phyloP scores from a whole-genome alignment of 2,113 vertebrate species.

The Pterocles gutturalis region DNA sequence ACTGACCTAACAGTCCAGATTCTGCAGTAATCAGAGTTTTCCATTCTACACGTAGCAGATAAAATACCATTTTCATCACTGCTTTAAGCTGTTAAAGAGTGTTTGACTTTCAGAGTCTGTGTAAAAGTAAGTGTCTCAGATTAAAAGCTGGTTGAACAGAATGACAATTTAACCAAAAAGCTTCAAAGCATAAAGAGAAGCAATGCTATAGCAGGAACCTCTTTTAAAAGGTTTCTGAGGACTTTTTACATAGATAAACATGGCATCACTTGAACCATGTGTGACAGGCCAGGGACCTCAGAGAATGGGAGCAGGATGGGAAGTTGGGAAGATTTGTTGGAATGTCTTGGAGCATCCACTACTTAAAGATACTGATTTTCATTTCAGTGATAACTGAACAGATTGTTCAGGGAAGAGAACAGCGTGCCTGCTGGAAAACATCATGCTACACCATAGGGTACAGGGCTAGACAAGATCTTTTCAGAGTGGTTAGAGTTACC shows the following conservation, averaged over 20 bases:
- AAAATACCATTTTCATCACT: neutral
- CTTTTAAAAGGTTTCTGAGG: neutral
- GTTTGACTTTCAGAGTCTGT: neutral
- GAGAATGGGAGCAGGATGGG: neutral
- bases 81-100: neutral
- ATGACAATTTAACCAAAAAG: neutral
- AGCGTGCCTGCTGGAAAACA: neutral
- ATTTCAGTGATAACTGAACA: neutral
- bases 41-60: neutral
- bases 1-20: neutral
- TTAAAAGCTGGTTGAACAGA: neutral
- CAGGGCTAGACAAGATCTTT: neutral
- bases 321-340: neutral
- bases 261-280: neutral
- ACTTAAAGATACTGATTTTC: neutral
- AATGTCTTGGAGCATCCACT: neutral
- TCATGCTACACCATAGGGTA: no score
- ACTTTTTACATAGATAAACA: neutral
- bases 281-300: neutral
- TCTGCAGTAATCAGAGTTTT: neutral
- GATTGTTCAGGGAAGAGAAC: neutral
- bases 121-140: neutral
- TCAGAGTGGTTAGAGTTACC: neutral
- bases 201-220: neutral
- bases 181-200: neutral